These are phyloP conservation scores for Cephalopterus ornatus DNA, from an alignment of 2,113 vertebrate genomes.

Conservation along the genomic window DNA sequence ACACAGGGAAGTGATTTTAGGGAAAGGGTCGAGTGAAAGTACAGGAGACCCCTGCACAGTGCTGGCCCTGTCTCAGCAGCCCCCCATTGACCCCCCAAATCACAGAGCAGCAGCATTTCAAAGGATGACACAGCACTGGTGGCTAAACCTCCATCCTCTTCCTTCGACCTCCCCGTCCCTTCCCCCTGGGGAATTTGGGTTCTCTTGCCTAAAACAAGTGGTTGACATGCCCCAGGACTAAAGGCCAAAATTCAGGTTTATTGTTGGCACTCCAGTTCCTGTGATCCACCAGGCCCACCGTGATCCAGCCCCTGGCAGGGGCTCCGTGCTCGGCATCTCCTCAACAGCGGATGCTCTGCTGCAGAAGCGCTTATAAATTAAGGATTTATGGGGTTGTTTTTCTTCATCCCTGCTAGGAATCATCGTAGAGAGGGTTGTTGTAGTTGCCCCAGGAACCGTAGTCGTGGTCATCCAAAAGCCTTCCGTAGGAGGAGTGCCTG, in stretches of 20 bases:
- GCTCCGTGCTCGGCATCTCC: background rate
- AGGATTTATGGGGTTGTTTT: background rate
- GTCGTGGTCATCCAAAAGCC: slow-evolving; percentile 80
- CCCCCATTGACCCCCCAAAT: background rate
- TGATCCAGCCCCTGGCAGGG: background rate
- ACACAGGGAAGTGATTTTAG: background rate
- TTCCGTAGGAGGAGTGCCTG: slow-evolving; percentile 84
- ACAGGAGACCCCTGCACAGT: background rate
- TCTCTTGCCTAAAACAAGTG: background rate
- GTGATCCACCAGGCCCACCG: background rate
- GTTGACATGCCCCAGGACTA: background rate
- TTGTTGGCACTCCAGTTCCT: background rate
- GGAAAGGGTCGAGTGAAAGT: background rate
- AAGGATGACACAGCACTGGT: background rate
- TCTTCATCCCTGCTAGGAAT: slow-evolving; percentile 65
- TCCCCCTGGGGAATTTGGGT: background rate
- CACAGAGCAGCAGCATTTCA: background rate
- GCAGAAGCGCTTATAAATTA: slow-evolving; percentile 72
- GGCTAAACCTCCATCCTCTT: background rate
- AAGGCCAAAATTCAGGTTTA: slow-evolving; percentile 42
- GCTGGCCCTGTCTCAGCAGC: background rate
- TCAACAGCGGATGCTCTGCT: slow-evolving; percentile 48
- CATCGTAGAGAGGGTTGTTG: slow-evolving; percentile 89
- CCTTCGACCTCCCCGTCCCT: background rate
- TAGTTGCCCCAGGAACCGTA: slow-evolving; percentile 81